Base-by-base conservation (phyloP, 2,888 invertebrate species). In the Apoderus coryli region DNA sequence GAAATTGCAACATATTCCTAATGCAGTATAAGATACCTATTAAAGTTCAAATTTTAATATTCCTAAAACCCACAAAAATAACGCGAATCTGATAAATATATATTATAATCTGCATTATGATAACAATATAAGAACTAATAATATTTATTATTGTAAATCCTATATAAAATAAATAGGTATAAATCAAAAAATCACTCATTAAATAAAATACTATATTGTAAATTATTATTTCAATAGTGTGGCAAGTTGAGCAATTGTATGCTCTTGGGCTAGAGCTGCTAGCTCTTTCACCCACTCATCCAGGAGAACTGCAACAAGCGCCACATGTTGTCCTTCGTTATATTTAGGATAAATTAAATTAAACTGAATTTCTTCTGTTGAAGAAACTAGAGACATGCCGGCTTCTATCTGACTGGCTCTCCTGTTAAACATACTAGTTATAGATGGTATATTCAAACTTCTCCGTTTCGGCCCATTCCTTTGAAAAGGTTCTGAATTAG, bases 231-330 rank as follows among this genome's bases (percentile, higher is more conserved):
- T 56, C 35, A 58, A 49, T 35, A 56, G 45, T 29, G 49, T 53
- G 31, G 61, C 58, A 38, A 73, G 58, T 53, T 72, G 67, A 44
- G 69, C 63, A 40, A 82, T 64, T 4, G 85, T 77, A 55, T 96
- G 95, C 57, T 96, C 95, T 56, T 92, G 86, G 38, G 89, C 80
- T 33, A 96, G 68, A 9, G 95, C 89, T 0, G 95, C 85, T 35
- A 96, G 62, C 60, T 95, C 93, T 56, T 92, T 90, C 1, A 92
- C 65, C 81, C 96, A 92, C 54, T 96, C 95, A 49, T 92, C 89
- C 36, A 95, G 62, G 25, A 96, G 63, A 4, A 96, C 80, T 2
- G 92, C 89, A 49, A 81, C 80, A 38, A 82, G 62, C 2, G 82
- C 77, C 25, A 74, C 63, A 48, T 74, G 72, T 40, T 72, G 66